These are phyloP conservation scores for Plectrocnemia conspersa DNA, from an alignment of 1,140 invertebrate species.

Conservation along the genomic window DNA sequence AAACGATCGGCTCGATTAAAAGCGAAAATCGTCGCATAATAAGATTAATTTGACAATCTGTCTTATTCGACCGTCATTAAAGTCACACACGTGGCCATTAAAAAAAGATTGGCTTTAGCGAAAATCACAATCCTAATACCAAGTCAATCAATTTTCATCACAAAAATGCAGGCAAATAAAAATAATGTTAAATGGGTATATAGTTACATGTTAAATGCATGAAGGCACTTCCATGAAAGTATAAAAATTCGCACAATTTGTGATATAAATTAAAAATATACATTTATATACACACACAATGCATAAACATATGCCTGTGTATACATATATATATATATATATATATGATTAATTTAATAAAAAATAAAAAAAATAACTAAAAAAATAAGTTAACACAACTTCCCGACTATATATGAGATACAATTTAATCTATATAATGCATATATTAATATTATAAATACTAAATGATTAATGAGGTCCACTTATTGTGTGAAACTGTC, in stretches of 20 bases:
- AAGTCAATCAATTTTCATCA: conserved; percentile 9
- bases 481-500: conserved; percentile 33
- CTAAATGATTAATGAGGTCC: conserved; percentile 34
- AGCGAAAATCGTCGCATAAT: too few relatives aligned
- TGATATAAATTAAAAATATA: conserved; percentile 28
- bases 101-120: conserved; percentile 16
- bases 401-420: conserved; percentile 33
- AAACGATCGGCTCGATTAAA: too few relatives aligned
- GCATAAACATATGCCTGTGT: too few relatives aligned
- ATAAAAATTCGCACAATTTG: conserved; percentile 30
- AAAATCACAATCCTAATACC: conserved; percentile 23
- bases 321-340: too few relatives aligned
- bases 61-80: too few relatives aligned
- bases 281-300: conserved; percentile 28
- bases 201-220: conserved; percentile 33
- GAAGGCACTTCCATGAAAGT: conserved; percentile 35
- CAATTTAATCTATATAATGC: conserved; percentile 35
- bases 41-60: too few relatives aligned
- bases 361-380: conserved; percentile 27
- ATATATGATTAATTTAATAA: too few relatives aligned
- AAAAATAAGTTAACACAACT: conserved; percentile 35
- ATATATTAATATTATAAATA: too few relatives aligned
- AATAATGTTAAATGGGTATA: conserved; percentile 19
- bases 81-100: conserved; percentile 23
- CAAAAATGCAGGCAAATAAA: conserved; percentile 23